These are phyloP conservation scores for Chionodraco myersi DNA, from an alignment of 2,113 vertebrate genomes.

Conservation along the genomic window DNA sequence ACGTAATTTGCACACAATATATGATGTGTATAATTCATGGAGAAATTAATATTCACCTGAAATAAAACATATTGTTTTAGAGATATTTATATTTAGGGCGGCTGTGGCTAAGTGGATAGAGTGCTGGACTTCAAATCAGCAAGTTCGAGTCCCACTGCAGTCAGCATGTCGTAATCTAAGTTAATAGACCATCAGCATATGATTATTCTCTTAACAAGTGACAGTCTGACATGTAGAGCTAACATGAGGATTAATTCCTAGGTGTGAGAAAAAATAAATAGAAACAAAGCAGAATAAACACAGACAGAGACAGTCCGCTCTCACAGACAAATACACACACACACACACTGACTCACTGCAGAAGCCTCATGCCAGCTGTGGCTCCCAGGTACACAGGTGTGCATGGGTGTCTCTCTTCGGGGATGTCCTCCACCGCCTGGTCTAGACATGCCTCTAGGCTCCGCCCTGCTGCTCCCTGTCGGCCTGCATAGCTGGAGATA, in stretches of 20 bases:
- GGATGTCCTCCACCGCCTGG: slow-evolving; percentile 80
- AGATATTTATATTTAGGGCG: too few species aligned
- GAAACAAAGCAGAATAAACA: slow-evolving; percentile 1
- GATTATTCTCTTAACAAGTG: too few species aligned
- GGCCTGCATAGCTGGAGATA: slow-evolving; percentile 82
- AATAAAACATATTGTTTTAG: too few species aligned
- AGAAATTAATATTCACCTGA: too few species aligned
- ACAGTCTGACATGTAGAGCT: not conserved
- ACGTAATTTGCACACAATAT: too few species aligned
- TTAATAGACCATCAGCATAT: too few species aligned
- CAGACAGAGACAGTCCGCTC: too few species aligned
- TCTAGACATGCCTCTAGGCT: slow-evolving; percentile 83
- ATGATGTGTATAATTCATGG: too few species aligned
- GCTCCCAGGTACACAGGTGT: slow-evolving; percentile 88
- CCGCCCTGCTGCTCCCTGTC: slow-evolving; percentile 66
- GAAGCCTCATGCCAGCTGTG: slow-evolving; percentile 91
- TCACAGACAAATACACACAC: not conserved
- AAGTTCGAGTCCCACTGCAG: too few species aligned
- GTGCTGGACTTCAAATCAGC: too few species aligned
- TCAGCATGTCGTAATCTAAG: too few species aligned
- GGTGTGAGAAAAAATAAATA: not conserved
- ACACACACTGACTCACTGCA: slow-evolving; percentile 81
- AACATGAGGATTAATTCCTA: not conserved
- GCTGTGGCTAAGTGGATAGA: too few species aligned
- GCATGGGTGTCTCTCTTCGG: slow-evolving; percentile 77